Evolutionary conservation across 2,797 vertebrate species (phyloP).

Genomic region (Notoglanidium macrostoma): DNA sequence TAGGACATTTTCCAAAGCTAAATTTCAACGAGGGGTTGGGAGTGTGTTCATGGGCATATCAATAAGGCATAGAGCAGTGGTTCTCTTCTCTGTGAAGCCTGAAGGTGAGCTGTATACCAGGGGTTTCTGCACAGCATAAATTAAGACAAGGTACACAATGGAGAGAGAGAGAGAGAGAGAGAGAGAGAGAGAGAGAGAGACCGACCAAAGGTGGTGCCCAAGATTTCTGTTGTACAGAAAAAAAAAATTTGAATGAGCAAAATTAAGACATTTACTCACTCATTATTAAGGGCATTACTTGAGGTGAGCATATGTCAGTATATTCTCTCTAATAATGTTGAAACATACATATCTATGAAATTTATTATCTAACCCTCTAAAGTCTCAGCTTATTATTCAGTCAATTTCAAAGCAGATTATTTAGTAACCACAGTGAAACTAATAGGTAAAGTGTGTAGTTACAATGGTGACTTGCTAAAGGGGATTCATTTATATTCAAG

Average conservation of each 20-base stretch:
- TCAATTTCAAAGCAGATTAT: neutral
- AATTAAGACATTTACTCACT: neutral
- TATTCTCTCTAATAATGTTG: neutral
- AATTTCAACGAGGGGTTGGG: slow-evolving; percentile 15
- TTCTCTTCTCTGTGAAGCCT: slow-evolving; percentile 23
- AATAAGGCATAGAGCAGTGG: slow-evolving; percentile 44
- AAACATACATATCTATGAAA: neutral
- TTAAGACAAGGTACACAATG: slow-evolving; percentile 18
- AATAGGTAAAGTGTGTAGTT: neutral
- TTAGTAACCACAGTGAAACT: neutral
- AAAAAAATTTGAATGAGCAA: neutral
- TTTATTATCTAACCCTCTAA: neutral
- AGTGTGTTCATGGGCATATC: slow-evolving; percentile 35
- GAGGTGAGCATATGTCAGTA: neutral
- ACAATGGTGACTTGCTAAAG: neutral
- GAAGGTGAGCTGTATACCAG: slow-evolving; percentile 23
- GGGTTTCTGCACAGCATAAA: slow-evolving; percentile 26
- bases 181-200: neutral
- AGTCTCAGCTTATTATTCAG: neutral
- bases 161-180: neutral
- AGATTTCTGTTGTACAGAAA: neutral
- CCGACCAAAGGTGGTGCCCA: neutral
- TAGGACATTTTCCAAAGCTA: slow-evolving; percentile 40
- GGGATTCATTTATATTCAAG: no score
- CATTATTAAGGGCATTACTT: neutral